phyloP scores from a whole-genome alignment of 2,888 invertebrate genomes.

The Odontomyia ornata region DNA sequence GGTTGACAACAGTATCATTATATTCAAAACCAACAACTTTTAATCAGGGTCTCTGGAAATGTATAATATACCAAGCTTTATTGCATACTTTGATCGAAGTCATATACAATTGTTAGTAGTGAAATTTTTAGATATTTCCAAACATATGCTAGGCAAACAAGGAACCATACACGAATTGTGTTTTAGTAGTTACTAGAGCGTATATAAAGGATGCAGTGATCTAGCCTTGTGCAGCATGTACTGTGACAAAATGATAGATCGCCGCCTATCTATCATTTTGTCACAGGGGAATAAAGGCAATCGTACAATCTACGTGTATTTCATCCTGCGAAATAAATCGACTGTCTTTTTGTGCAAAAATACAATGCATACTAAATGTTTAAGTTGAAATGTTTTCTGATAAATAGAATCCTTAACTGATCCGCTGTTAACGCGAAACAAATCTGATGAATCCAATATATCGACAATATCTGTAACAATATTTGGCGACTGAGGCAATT shows the following conservation, averaged over 20 bases:
- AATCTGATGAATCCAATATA: no score
- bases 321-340: slow-evolving; percentile 53
- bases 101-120: slow-evolving; percentile 53
- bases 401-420: slow-evolving; percentile 53
- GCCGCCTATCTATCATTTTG: slow-evolving; percentile 51
- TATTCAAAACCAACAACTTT: slow-evolving; percentile 55
- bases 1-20: slow-evolving; percentile 52
- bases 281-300: slow-evolving; percentile 50
- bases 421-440: slow-evolving; percentile 54
- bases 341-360: slow-evolving; percentile 54
- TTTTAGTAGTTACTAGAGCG: slow-evolving; percentile 52
- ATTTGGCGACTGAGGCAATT: slow-evolving; percentile 52
- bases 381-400: slow-evolving; percentile 52
- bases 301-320: slow-evolving; percentile 53
- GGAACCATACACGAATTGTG: slow-evolving; percentile 51
- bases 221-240: slow-evolving; percentile 53
- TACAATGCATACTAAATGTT: slow-evolving; percentile 52
- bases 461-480: slow-evolving; percentile 52
- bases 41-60: slow-evolving; percentile 54
- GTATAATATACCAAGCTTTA: slow-evolving; percentile 50
- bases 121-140: slow-evolving; percentile 52
- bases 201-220: slow-evolving; percentile 54
- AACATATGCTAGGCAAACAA: slow-evolving; percentile 54
- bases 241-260: slow-evolving; percentile 52
- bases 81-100: slow-evolving; percentile 53